These are phyloP conservation scores for Hipparchia sbordonii DNA, from an alignment of 2,888 invertebrate genomes.

Conservation along the genomic window DNA sequence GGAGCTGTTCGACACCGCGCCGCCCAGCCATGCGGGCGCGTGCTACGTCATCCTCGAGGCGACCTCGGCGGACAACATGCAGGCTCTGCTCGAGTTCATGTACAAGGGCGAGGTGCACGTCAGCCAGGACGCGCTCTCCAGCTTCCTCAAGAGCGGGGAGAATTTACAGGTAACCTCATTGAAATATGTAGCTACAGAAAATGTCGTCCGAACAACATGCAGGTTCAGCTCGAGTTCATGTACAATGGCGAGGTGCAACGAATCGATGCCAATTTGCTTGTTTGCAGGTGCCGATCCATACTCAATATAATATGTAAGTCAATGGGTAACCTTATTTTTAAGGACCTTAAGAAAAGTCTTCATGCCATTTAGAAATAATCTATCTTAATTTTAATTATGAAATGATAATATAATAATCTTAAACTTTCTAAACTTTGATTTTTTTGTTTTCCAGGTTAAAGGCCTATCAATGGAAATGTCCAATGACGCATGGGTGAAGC, in stretches of 20 bases:
- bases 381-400: too few species aligned
- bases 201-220: slow-evolving; percentile 87
- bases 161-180: slow-evolving; percentile 87
- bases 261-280: too few species aligned
- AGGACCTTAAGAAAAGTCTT: too few species aligned
- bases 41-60: slow-evolving; percentile 95
- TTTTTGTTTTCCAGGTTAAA: slow-evolving; percentile 64
- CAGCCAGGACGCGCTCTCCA: slow-evolving; percentile 94
- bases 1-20: slow-evolving; percentile 94
- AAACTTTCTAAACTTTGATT: background rate
- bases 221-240: slow-evolving; percentile 95
- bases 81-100: slow-evolving; percentile 95
- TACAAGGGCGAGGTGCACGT: slow-evolving; percentile 97
- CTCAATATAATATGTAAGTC: too few species aligned
- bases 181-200: background rate
- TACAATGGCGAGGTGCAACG: slow-evolving; percentile 95
- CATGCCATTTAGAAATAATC: too few species aligned
- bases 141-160: slow-evolving; percentile 95
- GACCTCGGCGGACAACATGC: slow-evolving; percentile 94
- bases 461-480: slow-evolving; percentile 80
- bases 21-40: slow-evolving; percentile 88
- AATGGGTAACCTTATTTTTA: too few species aligned
- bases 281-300: too few species aligned
- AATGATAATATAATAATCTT: too few species aligned
- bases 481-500: slow-evolving; percentile 77